Evolutionary conservation across 2,888 invertebrate genomes (phyloP).

Genomic region (Eurois occulta): DNA sequence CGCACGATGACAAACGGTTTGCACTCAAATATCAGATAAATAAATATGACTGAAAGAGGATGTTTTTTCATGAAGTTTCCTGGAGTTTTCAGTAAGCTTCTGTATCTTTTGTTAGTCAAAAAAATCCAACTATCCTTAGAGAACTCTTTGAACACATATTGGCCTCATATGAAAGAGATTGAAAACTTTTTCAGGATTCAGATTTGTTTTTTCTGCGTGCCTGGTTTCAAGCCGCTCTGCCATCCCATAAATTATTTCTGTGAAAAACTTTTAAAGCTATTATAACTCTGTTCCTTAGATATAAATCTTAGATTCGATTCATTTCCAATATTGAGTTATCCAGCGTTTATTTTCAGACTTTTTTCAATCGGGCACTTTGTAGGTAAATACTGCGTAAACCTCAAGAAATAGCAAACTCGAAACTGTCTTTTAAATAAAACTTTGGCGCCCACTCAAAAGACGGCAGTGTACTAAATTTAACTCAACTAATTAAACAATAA

Average conservation of each 20-base stretch:
- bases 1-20: slow-evolving; percentile 80
- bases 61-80: slow-evolving; percentile 55
- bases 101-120: slow-evolving; percentile 53
- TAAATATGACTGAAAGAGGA: slow-evolving; percentile 73
- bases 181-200: slow-evolving; percentile 76
- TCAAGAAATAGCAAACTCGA: slow-evolving; percentile 20
- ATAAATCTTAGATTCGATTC: slow-evolving; percentile 70
- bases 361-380: slow-evolving; percentile 24
- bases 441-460: slow-evolving; percentile 72
- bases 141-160: slow-evolving; percentile 71
- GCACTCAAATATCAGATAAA: slow-evolving; percentile 73
- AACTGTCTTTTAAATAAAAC: slow-evolving; percentile 58
- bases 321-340: slow-evolving; percentile 58
- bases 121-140: slow-evolving; percentile 66
- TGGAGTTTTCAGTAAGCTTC: slow-evolving; percentile 24
- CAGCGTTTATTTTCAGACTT: slow-evolving; percentile 45
- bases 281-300: slow-evolving; percentile 75
- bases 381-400: slow-evolving; percentile 19
- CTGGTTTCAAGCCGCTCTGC: slow-evolving; percentile 75
- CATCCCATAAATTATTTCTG: slow-evolving; percentile 79
- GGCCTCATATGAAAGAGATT: slow-evolving; percentile 73
- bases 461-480: slow-evolving; percentile 75
- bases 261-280: slow-evolving; percentile 79
- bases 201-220: slow-evolving; percentile 80
- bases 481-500: slow-evolving; percentile 80